Conservation (phyloP, 2,888 invertebrate species). For the Eumerus sabulonum region DNA sequence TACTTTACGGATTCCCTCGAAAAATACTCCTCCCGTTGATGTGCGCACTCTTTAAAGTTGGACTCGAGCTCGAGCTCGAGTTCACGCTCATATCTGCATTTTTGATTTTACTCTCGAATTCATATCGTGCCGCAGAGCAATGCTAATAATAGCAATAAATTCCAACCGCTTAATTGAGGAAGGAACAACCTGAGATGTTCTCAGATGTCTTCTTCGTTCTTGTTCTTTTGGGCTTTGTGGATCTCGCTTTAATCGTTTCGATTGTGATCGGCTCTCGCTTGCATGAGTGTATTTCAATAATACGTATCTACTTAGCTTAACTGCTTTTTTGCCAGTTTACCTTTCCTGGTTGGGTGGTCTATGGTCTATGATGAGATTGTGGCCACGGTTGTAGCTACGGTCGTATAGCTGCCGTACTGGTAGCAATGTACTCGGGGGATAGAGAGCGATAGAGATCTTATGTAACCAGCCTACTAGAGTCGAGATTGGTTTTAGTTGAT, state of each 20-base stretch:
- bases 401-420: neutral
- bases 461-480: slow-evolving; percentile 11
- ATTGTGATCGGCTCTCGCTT: slow-evolving; percentile 32
- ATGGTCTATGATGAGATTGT: neutral
- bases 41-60: neutral
- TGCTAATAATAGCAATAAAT: slow-evolving; percentile 52
- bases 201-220: slow-evolving; percentile 23
- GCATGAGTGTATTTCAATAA: slow-evolving; percentile 47
- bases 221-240: slow-evolving; percentile 1
- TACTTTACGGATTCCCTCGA: slow-evolving; percentile 22
- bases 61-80: too few relatives aligned
- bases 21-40: slow-evolving; percentile 3
- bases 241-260: slow-evolving; percentile 8
- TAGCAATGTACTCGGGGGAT: slow-evolving; percentile 6
- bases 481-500: slow-evolving; percentile 25
- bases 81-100: neutral
- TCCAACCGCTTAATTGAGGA: slow-evolving; percentile 51
- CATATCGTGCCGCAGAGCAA: slow-evolving; percentile 34
- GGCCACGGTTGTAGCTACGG: slow-evolving; percentile 4
- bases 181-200: slow-evolving; percentile 16
- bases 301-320: slow-evolving; percentile 23
- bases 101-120: slow-evolving; percentile 12
- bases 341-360: slow-evolving; percentile 61
- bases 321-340: slow-evolving; percentile 11
- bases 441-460: slow-evolving; percentile 13